phyloP scores from a whole-genome alignment of 2,113 vertebrate species.

The Rostratula benghalensis region DNA sequence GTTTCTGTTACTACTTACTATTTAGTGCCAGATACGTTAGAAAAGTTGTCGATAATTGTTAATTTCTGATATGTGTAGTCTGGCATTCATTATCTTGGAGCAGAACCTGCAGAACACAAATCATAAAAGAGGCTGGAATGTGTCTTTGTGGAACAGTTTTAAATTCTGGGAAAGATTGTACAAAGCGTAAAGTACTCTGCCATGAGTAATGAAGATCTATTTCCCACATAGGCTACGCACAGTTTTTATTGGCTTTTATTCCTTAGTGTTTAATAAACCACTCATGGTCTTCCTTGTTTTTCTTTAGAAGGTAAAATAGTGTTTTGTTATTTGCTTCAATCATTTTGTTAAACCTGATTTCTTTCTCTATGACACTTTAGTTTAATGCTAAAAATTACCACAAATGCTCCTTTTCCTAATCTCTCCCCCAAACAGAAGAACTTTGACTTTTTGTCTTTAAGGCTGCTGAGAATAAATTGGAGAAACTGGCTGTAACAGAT shows the following conservation, averaged over 20 bases:
- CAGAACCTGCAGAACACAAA: conserved; percentile 27
- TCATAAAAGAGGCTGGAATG: background rate
- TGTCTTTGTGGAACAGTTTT: background rate
- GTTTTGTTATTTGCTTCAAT: background rate
- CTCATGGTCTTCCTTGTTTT: background rate
- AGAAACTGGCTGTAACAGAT: conserved; percentile 59
- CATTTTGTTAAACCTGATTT: background rate
- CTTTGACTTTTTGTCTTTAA: conserved; percentile 7
- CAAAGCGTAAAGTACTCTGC: background rate
- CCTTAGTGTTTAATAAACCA: background rate
- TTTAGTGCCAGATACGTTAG: background rate
- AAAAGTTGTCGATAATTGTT: background rate
- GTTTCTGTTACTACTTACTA: background rate
- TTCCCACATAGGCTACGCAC: background rate
- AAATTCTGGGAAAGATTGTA: conserved; percentile 2
- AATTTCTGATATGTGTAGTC: background rate
- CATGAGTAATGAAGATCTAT: conserved; percentile 15
- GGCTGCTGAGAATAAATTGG: conserved; percentile 29
- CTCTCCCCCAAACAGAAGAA: background rate
- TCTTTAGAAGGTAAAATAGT: background rate
- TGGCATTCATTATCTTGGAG: conserved; percentile 2
- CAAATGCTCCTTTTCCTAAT: background rate
- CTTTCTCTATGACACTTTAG: accelerated
- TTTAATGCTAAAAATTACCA: background rate
- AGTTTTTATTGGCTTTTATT: background rate